phyloP scores from a whole-genome alignment of 30 jellyfish, hydroid and myxozoan species.

The Mastigias papua region DNA sequence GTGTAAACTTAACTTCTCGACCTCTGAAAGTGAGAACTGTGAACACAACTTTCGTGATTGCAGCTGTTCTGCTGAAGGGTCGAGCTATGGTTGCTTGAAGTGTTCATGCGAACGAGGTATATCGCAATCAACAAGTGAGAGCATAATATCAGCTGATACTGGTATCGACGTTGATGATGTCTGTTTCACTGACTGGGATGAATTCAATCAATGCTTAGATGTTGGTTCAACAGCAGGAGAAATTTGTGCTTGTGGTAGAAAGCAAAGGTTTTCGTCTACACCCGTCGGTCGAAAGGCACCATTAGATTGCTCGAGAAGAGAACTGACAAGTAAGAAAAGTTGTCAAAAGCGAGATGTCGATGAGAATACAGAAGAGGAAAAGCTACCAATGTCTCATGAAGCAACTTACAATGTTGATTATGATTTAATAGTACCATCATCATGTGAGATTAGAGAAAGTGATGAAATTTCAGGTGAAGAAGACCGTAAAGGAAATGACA shows the following conservation, averaged over 20 bases:
- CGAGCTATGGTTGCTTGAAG: constrained; percentile 38
- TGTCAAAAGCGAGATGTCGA: not conserved
- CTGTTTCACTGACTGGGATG: constrained; percentile 34
- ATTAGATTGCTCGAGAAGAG: not conserved
- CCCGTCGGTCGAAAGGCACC: not conserved
- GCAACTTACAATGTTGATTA: not conserved
- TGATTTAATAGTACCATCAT: not conserved
- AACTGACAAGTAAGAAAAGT: not conserved
- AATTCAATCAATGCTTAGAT: constrained; percentile 7
- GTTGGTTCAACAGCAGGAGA: not conserved
- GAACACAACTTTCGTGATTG: not conserved
- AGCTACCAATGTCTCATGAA: not conserved
- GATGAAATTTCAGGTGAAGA: not conserved
- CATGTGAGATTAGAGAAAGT: not conserved
- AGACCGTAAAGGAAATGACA: not conserved
- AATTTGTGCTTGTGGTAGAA: not conserved
- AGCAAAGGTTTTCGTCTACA: not conserved
- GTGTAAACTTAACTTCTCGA: not conserved
- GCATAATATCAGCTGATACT: constrained; percentile 62
- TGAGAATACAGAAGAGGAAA: not conserved
- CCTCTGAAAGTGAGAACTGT: not conserved
- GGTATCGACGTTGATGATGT: constrained; percentile 65
- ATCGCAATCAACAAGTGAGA: constrained; percentile 36
- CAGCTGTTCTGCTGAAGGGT: not conserved
- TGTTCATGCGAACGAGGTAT: constrained; percentile 38